Conservation (phyloP, 30 jellyfish, hydroid and myxozoan genomes). For the Aurelia aurita region DNA sequence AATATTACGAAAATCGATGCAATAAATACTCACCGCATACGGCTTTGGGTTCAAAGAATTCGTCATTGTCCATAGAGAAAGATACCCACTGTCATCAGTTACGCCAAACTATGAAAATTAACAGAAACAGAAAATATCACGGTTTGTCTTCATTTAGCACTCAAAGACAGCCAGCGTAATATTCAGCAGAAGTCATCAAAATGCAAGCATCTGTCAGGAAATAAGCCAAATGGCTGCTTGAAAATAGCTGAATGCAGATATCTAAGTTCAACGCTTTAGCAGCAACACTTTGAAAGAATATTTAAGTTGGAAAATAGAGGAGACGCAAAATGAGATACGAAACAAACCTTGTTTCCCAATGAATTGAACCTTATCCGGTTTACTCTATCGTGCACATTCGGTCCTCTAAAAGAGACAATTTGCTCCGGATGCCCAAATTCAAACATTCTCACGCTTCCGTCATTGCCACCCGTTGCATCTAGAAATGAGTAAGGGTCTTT, state of each 20-base stretch:
- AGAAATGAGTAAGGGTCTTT: not conserved
- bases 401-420: conserved; percentile 67
- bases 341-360: conserved; percentile 87
- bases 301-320: too few relatives aligned
- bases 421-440: conserved; percentile 94
- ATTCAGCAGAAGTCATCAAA: too few relatives aligned
- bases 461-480: conserved; percentile 91
- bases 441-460: conserved; percentile 89
- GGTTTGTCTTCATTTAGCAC: not conserved
- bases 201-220: too few relatives aligned
- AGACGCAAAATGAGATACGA: not conserved
- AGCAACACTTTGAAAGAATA: too few relatives aligned
- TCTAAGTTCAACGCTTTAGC: too few relatives aligned
- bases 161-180: too few relatives aligned
- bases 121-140: not conserved
- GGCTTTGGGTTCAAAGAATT: conserved; percentile 75
- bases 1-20: too few relatives aligned
- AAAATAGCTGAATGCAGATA: too few relatives aligned
- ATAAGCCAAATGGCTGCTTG: too few relatives aligned
- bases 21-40: conserved; percentile 58
- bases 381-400: conserved; percentile 86
- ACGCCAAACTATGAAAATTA: conserved; percentile 81
- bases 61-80: conserved; percentile 81
- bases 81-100: conserved; percentile 91
- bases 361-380: conserved; percentile 80